A percentile compares a stretch with the other conserved stretches of the same genome.
These are phyloP conservation scores for Petrocephalus schoutedeni DNA, from an alignment of 2,797 vertebrate species.

Conservation along the genomic window DNA sequence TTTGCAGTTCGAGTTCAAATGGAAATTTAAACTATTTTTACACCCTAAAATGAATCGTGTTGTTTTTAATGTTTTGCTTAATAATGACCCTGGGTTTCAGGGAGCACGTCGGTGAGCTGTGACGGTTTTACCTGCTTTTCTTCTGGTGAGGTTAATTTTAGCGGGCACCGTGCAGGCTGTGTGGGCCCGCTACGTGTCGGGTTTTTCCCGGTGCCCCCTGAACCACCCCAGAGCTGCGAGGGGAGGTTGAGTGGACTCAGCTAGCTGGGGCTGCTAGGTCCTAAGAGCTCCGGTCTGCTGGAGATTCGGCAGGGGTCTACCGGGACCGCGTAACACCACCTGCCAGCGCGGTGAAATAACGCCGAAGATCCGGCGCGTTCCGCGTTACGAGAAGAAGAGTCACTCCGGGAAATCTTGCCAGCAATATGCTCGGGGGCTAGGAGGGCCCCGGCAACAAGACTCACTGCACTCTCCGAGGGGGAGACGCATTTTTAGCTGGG, in stretches of 20 bases:
- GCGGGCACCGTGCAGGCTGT: not conserved
- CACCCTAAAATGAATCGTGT: slow-evolving; percentile 1
- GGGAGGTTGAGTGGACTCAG: not conserved
- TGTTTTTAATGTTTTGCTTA: not conserved
- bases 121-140: slow-evolving; percentile 1
- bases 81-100: not conserved
- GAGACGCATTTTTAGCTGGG: slow-evolving; percentile 3
- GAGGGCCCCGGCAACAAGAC: not conserved
- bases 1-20: not conserved
- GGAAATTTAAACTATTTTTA: slow-evolving; percentile 16
- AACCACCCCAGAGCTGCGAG: not conserved
- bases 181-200: not conserved
- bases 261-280: not conserved
- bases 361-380: slow-evolving; percentile 10
- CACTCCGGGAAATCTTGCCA: slow-evolving; percentile 7
- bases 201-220: not conserved
- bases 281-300: not conserved
- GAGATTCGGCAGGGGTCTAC: not conserved
- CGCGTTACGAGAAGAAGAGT: not conserved
- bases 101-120: not conserved
- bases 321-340: not conserved
- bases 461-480: not conserved
- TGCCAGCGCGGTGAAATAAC: slow-evolving; percentile 22
- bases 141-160: slow-evolving; percentile 4
- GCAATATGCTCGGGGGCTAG: not conserved